phyloP scores from a whole-genome alignment of 2,888 invertebrate genomes.

The Yponomeuta plumbellus region DNA sequence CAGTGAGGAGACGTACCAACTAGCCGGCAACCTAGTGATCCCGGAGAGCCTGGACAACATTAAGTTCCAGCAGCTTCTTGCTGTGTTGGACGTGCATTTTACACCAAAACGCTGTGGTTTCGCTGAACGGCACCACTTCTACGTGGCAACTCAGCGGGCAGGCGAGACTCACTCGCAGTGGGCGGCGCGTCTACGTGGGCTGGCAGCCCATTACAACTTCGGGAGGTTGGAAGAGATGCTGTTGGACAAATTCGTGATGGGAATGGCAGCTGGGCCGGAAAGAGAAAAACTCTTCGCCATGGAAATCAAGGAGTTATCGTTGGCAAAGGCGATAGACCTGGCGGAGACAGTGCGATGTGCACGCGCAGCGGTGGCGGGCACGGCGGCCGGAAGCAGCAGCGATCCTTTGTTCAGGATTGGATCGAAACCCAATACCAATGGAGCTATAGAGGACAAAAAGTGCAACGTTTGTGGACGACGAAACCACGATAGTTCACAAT shows the following conservation, averaged over 20 bases:
- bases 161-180: too few relatives aligned
- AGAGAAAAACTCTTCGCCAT: conserved; percentile 26
- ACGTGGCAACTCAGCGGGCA: too few relatives aligned
- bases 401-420: conserved; percentile 18
- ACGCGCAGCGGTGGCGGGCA: background rate
- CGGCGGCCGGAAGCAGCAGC: conserved; percentile 22
- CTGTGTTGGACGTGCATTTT: conserved; percentile 22
- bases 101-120: too few relatives aligned
- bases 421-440: conserved; percentile 3
- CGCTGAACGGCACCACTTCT: too few relatives aligned
- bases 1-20: conserved; percentile 23
- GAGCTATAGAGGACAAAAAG: conserved; percentile 17
- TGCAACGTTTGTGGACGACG: conserved; percentile 27
- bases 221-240: too few relatives aligned
- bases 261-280: too few relatives aligned
- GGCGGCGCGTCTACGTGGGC: too few relatives aligned
- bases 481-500: conserved; percentile 26
- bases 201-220: too few relatives aligned
- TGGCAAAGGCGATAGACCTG: conserved; percentile 6
- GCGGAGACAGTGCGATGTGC: conserved; percentile 8
- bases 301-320: conserved; percentile 21
- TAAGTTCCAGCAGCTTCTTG: conserved; percentile 23
- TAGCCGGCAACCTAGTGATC: conserved; percentile 25
- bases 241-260: too few relatives aligned
- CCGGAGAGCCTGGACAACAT: conserved; percentile 25